Evolutionary conservation across 2,113 vertebrate genomes (phyloP).

Genomic region (Gnathonemus longibarbis): DNA sequence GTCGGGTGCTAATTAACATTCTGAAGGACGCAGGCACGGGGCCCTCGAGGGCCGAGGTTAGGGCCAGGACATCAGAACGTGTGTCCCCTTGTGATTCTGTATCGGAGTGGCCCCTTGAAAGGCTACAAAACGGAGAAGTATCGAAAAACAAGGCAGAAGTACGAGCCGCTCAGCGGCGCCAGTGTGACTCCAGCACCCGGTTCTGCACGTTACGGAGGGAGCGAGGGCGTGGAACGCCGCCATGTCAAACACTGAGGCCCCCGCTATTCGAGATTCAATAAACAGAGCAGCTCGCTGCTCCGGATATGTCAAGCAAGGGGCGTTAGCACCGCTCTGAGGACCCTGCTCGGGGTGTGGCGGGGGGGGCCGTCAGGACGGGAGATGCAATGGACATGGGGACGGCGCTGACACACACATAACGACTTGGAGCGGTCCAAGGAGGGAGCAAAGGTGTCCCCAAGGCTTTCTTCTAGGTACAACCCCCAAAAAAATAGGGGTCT

Average conservation of each 20-base stretch:
- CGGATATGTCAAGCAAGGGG: slow-evolving; percentile 37
- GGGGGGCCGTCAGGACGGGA: background rate
- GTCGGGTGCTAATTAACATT: background rate
- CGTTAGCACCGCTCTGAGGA: slow-evolving; percentile 14
- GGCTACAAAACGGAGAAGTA: no score
- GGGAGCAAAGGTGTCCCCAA: background rate
- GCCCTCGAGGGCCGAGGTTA: background rate
- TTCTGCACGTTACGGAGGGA: slow-evolving; percentile 59
- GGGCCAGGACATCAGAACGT: background rate
- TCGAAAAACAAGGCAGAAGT: background rate
- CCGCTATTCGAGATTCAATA: slow-evolving; percentile 51
- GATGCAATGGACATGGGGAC: background rate
- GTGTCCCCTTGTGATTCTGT: background rate
- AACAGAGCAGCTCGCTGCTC: slow-evolving; percentile 49
- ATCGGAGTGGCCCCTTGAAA: background rate
- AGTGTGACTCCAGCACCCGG: slow-evolving; percentile 65
- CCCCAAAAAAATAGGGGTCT: background rate
- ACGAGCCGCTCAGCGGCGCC: slow-evolving; percentile 52
- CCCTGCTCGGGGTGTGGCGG: slow-evolving; percentile 8
- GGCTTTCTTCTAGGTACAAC: background rate
- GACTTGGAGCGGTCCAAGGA: background rate
- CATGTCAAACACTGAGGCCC: slow-evolving; percentile 66
- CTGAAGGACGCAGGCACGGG: background rate
- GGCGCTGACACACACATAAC: background rate
- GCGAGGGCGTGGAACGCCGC: slow-evolving; percentile 52